Evolutionary conservation across 37 sponge, comb jelly and placozoan genomes (phyloP), one percentile per base, ranked within the genome.

Genomic region (Theonella swinhoei): DNA sequence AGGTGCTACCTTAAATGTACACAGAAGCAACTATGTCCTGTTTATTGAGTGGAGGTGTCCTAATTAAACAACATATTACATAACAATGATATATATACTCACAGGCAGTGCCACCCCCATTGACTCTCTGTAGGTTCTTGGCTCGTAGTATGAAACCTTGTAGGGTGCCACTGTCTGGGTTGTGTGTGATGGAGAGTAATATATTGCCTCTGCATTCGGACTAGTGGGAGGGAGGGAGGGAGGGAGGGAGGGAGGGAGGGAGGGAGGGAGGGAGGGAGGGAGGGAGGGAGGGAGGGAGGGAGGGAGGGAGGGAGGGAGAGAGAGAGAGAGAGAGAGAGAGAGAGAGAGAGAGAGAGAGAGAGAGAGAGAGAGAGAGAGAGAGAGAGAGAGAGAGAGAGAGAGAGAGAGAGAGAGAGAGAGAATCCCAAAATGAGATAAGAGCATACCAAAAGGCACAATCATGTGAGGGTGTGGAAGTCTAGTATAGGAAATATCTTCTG

Each of bases 131-230:
- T 24, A 85, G 41, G 61, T 85, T 68, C 59, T 31, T 67, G 25
- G 78, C 78, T 47, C 76, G 76, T 17, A 85, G 77, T 33, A 85
- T 22, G 17, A 85, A 25, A 2, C 85, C 85, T 5, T 85, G 85
- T 2, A 85, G 61, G 26, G n/a, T 35, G 23, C 71, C 42, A 26
- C 28, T 68, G 3, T 68, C 30, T 4, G 79, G 77, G 30, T 60
- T 33, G 62, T 59, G 76, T 31, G 66, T 69, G 38, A 85, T 26
- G 28, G 85, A 76, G 39, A 85, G 34, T 39, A 77, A 47, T 1
- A 85, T 63, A 28, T 85, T 71, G 22, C 77, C 77, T 40, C 14
- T 41, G 17, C 39, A 41, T n/a, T 54, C 63, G 62, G 64, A 25
- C 83, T 82, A 11, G 39, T 34, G 33, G n/a, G 62, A 24, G 14